phyloP scores from a whole-genome alignment of 2,888 invertebrate species.

The Acanthosoma haemorrhoidale region DNA sequence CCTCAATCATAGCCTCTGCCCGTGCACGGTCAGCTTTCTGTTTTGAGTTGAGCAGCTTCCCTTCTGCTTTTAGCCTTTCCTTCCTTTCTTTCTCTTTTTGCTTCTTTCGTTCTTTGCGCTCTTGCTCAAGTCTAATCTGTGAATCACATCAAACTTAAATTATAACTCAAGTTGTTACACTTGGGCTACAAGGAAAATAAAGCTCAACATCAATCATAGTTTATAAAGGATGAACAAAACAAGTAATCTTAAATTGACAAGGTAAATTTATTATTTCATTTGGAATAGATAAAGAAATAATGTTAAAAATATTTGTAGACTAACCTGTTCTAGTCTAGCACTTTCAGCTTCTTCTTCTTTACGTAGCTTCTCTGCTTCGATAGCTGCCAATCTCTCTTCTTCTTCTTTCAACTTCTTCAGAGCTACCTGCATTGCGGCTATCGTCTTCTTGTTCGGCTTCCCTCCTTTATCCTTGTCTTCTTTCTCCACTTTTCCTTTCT shows the following conservation, averaged over 20 bases:
- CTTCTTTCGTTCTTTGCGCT: conserved; percentile 81
- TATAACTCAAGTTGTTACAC: no score
- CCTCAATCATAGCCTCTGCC: conserved; percentile 82
- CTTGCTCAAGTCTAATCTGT: conserved; percentile 70
- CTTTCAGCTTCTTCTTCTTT: conserved; percentile 68
- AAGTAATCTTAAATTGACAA: no score
- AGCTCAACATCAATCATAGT: no score
- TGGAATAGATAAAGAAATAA: not conserved
- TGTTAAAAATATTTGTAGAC: not conserved
- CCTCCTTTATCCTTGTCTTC: conserved; percentile 44
- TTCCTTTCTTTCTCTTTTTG: conserved; percentile 88
- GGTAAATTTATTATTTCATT: no score
- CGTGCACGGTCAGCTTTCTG: conserved; percentile 87
- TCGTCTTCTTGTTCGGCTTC: conserved; percentile 70
- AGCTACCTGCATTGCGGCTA: conserved; percentile 88
- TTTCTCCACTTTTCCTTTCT: conserved; percentile 42
- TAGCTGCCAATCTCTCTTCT: conserved; percentile 66
- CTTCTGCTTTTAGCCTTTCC: conserved; percentile 91
- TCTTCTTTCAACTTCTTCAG: conserved; percentile 84
- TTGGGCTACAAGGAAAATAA: no score
- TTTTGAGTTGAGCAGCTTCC: conserved; percentile 86
- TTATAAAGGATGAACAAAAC: no score
- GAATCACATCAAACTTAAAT: no score
- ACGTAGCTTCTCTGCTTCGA: conserved; percentile 75
- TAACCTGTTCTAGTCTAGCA: conserved; percentile 65